Conservation (phyloP, 2,113 vertebrate genomes). For the Arothron firmamentum region DNA sequence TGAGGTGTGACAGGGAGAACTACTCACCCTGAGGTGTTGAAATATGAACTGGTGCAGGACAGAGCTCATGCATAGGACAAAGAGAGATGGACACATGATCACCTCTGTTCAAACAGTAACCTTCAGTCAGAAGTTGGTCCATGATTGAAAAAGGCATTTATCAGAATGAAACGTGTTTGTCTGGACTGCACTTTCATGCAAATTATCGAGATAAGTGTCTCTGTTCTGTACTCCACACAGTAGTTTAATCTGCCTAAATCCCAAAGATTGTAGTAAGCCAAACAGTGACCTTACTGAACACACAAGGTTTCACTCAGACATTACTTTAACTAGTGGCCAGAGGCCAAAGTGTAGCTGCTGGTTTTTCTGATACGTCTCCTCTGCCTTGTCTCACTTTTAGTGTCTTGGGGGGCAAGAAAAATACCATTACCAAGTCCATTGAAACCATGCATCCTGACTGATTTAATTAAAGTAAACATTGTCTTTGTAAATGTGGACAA, state of each 20-base stretch:
- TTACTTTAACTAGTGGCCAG: background rate
- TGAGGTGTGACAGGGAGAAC: slow-evolving; percentile 9
- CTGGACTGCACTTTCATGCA: no score
- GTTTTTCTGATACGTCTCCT: background rate
- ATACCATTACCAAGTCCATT: background rate
- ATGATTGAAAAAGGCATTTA: background rate
- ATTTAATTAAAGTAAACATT: background rate
- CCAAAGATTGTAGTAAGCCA: no score
- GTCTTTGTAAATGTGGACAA: background rate
- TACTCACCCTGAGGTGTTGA: slow-evolving; percentile 22
- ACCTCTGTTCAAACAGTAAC: background rate
- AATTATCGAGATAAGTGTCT: no score
- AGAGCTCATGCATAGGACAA: background rate
- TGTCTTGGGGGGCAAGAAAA: background rate
- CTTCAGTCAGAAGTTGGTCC: background rate
- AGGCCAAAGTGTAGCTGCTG: background rate
- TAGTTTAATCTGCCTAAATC: no score
- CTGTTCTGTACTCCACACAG: no score
- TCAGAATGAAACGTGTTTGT: background rate
- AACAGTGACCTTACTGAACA: background rate
- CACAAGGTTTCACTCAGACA: background rate
- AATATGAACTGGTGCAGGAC: slow-evolving; percentile 25
- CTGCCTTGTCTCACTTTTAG: background rate
- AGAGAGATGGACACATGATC: background rate
- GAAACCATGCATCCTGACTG: background rate